Conservation (phyloP, 64 coral and sea anemone species). For the Montipora capricornis region DNA sequence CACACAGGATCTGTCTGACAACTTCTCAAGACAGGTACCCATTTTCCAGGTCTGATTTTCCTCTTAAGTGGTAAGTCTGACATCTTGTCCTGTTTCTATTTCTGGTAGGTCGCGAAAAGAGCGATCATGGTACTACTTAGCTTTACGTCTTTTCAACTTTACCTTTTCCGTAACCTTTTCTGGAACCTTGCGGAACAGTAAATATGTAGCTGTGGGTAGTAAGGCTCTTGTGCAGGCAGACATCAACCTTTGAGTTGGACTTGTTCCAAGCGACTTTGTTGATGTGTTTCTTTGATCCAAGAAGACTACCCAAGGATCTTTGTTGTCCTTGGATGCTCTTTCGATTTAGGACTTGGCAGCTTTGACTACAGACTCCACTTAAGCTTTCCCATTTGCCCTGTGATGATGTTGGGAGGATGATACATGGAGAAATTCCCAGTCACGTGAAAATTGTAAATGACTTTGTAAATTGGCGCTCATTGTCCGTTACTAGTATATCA, state of each 20-base stretch:
- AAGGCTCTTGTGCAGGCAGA: neutral
- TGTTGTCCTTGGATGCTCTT: neutral
- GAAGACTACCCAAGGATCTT: neutral
- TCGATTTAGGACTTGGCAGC: neutral
- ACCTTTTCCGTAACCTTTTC: neutral
- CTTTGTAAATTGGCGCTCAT: conserved; percentile 9
- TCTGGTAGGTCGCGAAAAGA: conserved; percentile 28
- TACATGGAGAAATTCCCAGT: conserved; percentile 33
- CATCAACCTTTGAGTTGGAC: conserved; percentile 8
- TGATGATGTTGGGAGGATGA: neutral
- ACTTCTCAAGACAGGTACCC: conserved; percentile 66
- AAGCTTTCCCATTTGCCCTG: neutral
- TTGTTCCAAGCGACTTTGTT: neutral
- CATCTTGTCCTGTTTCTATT: conserved; percentile 71
- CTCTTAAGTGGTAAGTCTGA: conserved; percentile 38
- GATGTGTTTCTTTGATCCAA: conserved; percentile 28
- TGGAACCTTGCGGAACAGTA: conserved; percentile 7
- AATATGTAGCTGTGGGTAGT: neutral
- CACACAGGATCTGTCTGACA: conserved; percentile 75
- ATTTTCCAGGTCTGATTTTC: conserved; percentile 53
- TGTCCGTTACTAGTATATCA: conserved; percentile 19
- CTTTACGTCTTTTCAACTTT: neutral
- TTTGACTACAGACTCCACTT: neutral
- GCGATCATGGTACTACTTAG: conserved; percentile 12
- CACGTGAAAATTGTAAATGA: neutral